Percentiles rank a stretch among this genome's conserved stretches.
Conservation (phyloP, 1,140 invertebrate genomes). For the Parapsyche elsis region DNA sequence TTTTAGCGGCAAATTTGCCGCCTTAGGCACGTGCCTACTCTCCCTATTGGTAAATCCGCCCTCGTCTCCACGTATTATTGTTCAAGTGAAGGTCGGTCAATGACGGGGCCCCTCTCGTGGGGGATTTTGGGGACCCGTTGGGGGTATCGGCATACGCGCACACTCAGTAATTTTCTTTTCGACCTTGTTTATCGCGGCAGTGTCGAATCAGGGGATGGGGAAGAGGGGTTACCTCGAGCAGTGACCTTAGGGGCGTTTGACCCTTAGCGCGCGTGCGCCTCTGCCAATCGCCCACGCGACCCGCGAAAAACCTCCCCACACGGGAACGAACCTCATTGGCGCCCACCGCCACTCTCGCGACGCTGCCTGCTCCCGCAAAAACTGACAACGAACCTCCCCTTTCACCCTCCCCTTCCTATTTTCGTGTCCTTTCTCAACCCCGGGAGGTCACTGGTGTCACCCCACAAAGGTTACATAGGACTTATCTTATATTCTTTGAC, state of each 20-base stretch:
- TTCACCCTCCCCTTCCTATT: background rate
- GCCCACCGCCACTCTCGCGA: conserved; percentile 14
- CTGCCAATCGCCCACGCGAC: conserved; percentile 46
- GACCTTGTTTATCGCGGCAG: conserved; percentile 42
- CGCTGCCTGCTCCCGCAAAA: background rate
- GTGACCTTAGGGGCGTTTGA: conserved; percentile 54
- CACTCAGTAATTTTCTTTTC: conserved; percentile 53
- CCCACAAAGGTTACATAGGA: background rate
- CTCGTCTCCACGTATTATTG: background rate
- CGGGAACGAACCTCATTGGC: conserved; percentile 41
- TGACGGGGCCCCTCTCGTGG: background rate
- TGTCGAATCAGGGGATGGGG: conserved; percentile 45
- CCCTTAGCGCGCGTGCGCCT: conserved; percentile 60
- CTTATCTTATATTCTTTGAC: background rate
- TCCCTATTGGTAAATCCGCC: too few species aligned
- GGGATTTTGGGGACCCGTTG: background rate
- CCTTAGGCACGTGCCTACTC: too few species aligned
- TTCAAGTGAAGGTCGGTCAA: conserved; percentile 36
- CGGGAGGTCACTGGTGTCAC: background rate
- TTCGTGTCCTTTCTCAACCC: background rate
- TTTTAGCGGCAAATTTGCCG: too few species aligned
- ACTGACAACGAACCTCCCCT: background rate
- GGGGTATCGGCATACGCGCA: conserved; percentile 51
- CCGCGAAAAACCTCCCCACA: conserved; percentile 65
- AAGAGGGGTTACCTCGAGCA: conserved; percentile 29